Evolutionary conservation across 2,888 invertebrate genomes (phyloP).

Genomic region (Theristus sp.): DNA sequence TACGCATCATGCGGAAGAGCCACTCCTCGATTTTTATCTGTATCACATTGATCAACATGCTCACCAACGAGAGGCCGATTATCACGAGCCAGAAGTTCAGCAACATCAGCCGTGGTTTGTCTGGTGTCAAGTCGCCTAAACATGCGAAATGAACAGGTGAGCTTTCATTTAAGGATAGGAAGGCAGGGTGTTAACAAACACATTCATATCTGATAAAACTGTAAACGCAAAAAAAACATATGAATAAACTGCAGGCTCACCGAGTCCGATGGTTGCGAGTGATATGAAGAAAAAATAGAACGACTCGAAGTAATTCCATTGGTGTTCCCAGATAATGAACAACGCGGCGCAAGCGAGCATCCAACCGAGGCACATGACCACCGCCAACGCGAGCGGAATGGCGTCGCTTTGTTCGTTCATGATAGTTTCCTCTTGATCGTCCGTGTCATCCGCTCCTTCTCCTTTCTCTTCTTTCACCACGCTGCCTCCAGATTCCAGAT

Average conservation of each 20-base stretch:
- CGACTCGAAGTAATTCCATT: not conserved
- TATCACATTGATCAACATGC: not conserved
- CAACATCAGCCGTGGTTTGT: not conserved
- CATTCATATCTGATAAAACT: no score
- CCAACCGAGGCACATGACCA: not conserved
- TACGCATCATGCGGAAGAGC: conserved; percentile 21
- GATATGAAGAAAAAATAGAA: not conserved
- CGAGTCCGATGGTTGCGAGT: not conserved
- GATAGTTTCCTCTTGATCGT: no score
- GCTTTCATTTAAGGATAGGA: no score
- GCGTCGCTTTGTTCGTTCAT: not conserved
- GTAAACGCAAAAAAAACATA: no score
- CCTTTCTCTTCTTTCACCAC: no score
- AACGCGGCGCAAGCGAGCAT: not conserved
- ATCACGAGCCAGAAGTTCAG: not conserved
- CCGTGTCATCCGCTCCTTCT: no score
- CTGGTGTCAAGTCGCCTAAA: conserved; percentile 31
- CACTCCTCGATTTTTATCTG: conserved; percentile 23
- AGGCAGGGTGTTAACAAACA: no score
- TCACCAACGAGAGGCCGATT: not conserved
- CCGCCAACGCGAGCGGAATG: not conserved
- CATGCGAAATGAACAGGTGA: conserved; percentile 1
- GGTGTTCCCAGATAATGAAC: not conserved
- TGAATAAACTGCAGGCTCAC: no score
- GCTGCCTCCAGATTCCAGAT: no score